Percentiles rank a stretch among this genome's conserved stretches.
Conservation (phyloP, 2,797 vertebrate genomes). For the Myripristis murdjan region DNA sequence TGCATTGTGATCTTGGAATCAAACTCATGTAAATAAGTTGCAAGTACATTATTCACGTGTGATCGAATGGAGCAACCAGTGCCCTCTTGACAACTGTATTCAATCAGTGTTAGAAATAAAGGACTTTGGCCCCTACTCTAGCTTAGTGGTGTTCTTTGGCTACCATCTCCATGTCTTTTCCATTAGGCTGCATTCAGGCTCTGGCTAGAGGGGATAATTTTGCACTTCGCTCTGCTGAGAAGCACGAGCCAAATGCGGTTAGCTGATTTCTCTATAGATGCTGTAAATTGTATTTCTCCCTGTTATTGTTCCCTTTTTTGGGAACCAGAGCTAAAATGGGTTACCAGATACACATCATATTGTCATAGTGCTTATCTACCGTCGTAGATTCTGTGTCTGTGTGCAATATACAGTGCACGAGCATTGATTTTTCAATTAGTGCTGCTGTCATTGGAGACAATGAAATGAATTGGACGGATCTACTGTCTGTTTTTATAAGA, state of each 20-base stretch:
- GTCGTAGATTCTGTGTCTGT: background rate
- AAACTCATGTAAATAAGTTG: constrained; percentile 2
- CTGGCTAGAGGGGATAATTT: constrained; percentile 25
- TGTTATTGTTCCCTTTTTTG: background rate
- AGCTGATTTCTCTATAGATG: background rate
- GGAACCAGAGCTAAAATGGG: background rate
- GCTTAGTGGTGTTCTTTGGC: constrained; percentile 23
- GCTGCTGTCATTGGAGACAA: constrained; percentile 22
- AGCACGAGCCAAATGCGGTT: constrained; percentile 24
- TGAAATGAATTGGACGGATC: constrained; percentile 37
- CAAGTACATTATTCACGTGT: background rate
- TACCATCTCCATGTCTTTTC: constrained; percentile 38
- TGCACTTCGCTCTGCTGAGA: constrained; percentile 31
- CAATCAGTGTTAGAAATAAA: constrained; percentile 37
- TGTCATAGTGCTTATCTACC: background rate
- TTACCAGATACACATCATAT: background rate
- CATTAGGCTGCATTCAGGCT: constrained; percentile 19
- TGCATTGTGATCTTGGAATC: constrained; percentile 7
- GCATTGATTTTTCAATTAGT: background rate
- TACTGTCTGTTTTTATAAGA: constrained; percentile 33
- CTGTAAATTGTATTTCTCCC: background rate
- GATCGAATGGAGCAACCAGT: constrained; percentile 13
- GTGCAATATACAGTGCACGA: too few relatives aligned
- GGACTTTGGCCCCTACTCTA: constrained; percentile 26
- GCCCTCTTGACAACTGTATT: constrained; percentile 16